Evolutionary conservation across 2,888 invertebrate genomes (phyloP).

Genomic region (Electrophaes corylata): DNA sequence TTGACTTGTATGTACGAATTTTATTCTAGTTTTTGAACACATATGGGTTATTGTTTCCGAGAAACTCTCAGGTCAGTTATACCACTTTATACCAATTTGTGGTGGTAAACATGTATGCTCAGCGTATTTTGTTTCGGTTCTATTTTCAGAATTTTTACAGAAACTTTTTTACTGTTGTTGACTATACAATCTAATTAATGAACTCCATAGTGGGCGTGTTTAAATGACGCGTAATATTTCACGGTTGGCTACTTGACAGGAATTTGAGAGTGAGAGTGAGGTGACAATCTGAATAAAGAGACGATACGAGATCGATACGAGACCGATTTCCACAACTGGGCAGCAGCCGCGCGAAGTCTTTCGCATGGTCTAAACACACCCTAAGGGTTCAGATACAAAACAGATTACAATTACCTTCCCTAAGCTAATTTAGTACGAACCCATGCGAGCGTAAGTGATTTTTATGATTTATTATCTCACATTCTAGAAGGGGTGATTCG

Average conservation of each 20-base stretch:
- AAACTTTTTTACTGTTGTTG: background rate
- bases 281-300: too few species aligned
- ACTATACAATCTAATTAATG: too few species aligned
- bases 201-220: too few species aligned
- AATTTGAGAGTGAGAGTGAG: too few species aligned
- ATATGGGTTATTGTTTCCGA: background rate
- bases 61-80: conserved; percentile 7
- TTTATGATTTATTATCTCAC: conserved; percentile 65
- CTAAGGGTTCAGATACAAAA: conserved; percentile 53
- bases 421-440: conserved; percentile 54
- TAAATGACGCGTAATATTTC: too few species aligned
- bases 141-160: background rate
- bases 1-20: background rate
- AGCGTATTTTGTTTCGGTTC: conserved; percentile 8
- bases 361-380: too few species aligned
- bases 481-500: conserved; percentile 44
- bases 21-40: background rate
- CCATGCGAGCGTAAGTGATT: conserved; percentile 46
- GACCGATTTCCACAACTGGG: too few species aligned
- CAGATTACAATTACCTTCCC: conserved; percentile 52
- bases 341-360: too few species aligned
- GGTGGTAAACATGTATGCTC: conserved; percentile 10
- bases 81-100: conserved; percentile 13
- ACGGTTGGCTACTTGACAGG: too few species aligned
- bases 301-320: too few species aligned